Percentiles rank a stretch among this genome's conserved stretches.
These are phyloP conservation scores for Megalurothrips usitatus DNA, from an alignment of 2,888 invertebrate genomes.

Conservation along the genomic window DNA sequence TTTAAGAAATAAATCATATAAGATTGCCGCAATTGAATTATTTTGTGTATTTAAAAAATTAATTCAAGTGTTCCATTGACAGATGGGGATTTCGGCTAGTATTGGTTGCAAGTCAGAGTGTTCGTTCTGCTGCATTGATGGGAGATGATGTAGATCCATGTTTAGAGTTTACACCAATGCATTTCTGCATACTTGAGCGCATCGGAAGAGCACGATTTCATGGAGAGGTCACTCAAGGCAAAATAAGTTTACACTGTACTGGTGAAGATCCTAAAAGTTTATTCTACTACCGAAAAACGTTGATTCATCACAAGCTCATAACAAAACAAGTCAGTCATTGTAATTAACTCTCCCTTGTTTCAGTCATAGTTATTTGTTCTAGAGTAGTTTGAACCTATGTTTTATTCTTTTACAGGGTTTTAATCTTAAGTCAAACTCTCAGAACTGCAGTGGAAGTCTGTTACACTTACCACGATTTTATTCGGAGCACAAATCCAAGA, in stretches of 20 bases:
- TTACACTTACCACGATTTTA: conserved; percentile 63
- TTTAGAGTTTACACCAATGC: conserved; percentile 48
- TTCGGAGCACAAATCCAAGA: conserved; percentile 53
- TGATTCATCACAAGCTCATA: conserved; percentile 57
- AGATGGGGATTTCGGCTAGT: conserved; percentile 62
- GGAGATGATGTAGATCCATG: conserved; percentile 44
- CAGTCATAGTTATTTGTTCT: conserved; percentile 27
- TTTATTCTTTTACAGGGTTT: conserved; percentile 41
- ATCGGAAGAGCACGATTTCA: conserved; percentile 65
- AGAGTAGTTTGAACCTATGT: conserved; percentile 22
- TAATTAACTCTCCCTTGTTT: conserved; percentile 19
- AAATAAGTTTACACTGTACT: conserved; percentile 52
- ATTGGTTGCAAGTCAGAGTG: conserved; percentile 63
- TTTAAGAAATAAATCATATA: too few relatives aligned
- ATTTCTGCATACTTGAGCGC: conserved; percentile 68
- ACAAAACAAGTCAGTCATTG: conserved; percentile 52
- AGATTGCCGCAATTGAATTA: background rate
- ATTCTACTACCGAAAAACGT: conserved; percentile 59
- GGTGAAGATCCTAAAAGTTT: conserved; percentile 59
- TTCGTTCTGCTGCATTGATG: conserved; percentile 56
- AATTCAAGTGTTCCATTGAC: conserved; percentile 29
- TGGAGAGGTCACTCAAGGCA: conserved; percentile 66
- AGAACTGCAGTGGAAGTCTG: conserved; percentile 50
- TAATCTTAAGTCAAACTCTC: conserved; percentile 49
- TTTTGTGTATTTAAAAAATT: conserved; percentile 18